Evolutionary conservation across 2,113 vertebrate species (phyloP), one percentile per base, ranked within the genome.

Genomic region (Progne subis): DNA sequence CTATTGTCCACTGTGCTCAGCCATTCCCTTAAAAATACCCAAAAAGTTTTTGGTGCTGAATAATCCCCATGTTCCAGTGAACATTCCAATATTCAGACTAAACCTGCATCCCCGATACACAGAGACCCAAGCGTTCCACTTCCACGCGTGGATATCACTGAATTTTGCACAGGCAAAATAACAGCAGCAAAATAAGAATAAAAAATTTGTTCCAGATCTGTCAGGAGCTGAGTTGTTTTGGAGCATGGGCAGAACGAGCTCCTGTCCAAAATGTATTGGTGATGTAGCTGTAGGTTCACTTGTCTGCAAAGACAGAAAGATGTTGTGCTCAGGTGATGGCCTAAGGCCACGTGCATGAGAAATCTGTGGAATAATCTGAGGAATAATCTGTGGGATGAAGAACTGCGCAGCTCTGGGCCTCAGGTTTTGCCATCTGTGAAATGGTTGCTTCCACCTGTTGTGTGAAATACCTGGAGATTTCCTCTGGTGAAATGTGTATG

Each of bases 71-170:
- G 6, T n/a, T 31, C 55, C 9, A 16, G 12, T 1, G 11, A 32
- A 14, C 26, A 59, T 25, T 21, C 59, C 81, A 46, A 44, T 29
- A 18, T 28, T 28, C n/a, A 84, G 55, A 50, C 20, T 20, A n/a
- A 65, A 53, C 34, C 10, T 46, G 13, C 12, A 29, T 9, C 37
- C 50, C 18, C 32, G 5, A 60, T 11, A 14, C 25, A 44, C 24
- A 1, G 1, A 47, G 47, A 47, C 11, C 4, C 2, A 9, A 20
- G 9, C 0, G 7, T 18, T 44, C 29, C 6, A 14, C n/a, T 43
- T 20, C 26, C 53, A 39, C 0, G 0, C 1, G 5, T 2, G 1
- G 21, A 21, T 14, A 31, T 6, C 18, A 20, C 28, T 0, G 0
- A 24, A 26, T 49, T 61, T 70, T 67, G 28, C 17, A 46, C 25